Evolutionary conservation across 2,888 invertebrate genomes (phyloP), one percentile per base, ranked within the genome.

Genomic region (Polymixis flavicincta): DNA sequence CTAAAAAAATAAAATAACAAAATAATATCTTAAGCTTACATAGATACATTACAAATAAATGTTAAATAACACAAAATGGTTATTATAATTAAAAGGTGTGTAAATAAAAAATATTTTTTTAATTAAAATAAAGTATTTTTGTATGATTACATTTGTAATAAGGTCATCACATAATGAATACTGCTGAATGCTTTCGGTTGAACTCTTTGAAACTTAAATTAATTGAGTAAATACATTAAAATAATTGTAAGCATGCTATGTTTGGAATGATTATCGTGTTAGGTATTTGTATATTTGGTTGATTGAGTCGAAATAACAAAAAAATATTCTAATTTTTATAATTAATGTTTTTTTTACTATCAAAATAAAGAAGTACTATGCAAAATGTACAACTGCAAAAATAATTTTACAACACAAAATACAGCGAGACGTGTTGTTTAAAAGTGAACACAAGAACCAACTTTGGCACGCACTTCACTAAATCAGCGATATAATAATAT

Each of bases 91-190:
- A 73, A 66, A 77, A 64, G 11, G 13, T 70, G 75, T 60, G 61
- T 72, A 69, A 76, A 78, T 76, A 69, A 81, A 76, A 84, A 84
- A 63, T 86, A 91, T 89, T 89, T 88, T 78, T 50, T 50, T 71
- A 71, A 80, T 86, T n/a, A 86, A 84, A 89, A 81, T 87, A 86
- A 85, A 89, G 86, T 85, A 83, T 86, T 76, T 85, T 76, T 78
- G 52, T 79, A 73, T 83, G 79, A 76, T 79, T 76, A 86, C 63
- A 69, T 74, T 76, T 78, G 81, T 80, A 80, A 80, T 80, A 82
- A 87, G 83, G 71, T 85, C 74, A 89, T 89, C 89, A 89, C 88
- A 87, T 84, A 78, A 80, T 68, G 85, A 90, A 90, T 90, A 90
- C 91, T 91, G 89, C 71, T 82, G 67, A 76, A 76, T 72, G 83